Evolutionary conservation across 2,888 invertebrate species (phyloP), one percentile per base, ranked within the genome.

Genomic region (Augiades crinisus): DNA sequence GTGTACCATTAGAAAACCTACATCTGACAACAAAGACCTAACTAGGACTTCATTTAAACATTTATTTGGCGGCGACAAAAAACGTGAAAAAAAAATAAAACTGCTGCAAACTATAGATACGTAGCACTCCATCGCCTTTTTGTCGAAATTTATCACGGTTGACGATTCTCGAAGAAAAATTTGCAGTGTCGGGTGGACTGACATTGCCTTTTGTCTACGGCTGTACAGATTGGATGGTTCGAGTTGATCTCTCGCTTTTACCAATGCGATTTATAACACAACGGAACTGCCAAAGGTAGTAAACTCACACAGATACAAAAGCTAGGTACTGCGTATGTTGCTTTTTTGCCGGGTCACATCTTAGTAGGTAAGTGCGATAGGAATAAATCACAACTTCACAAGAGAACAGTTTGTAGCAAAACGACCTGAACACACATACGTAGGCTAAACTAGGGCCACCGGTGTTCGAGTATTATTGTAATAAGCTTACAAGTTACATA

Each of bases 1-100:
- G 5, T 16, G 14, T 21, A 21, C 3, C 37, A 10, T 10, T 40
- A 12, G 2, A 14, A 40, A 16, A 36, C n/a, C n/a, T 2, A 36
- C 17, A 24, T 14, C 5, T 16, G 7, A 33, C 16, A 19, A 5
- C 19, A 19, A 41, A 30, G n/a, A 30, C 10, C 14, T 24, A 38
- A 40, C 22, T 33, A 22, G 13, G 7, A 27, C 10, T 46, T 36
- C 8, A 19, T 52, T 59, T 63, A 64, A 66, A 64, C 57, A 65
- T 55, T n/a, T 17, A 49, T 40, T 54, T 58, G 54, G 60, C 53
- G 51, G 53, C 57, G 54, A 53, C 61, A 62, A 63, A 52, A 55
- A 21, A 10, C 14, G 8, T 13, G n/a, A 36, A 17, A 43, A 43
- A 43, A 46, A 38, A 37, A 19, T 6, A 40, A 37, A 24, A 34